These are phyloP conservation scores for Lycodopsis pacificus DNA, from an alignment of 2,797 vertebrate genomes.

Conservation along the genomic window DNA sequence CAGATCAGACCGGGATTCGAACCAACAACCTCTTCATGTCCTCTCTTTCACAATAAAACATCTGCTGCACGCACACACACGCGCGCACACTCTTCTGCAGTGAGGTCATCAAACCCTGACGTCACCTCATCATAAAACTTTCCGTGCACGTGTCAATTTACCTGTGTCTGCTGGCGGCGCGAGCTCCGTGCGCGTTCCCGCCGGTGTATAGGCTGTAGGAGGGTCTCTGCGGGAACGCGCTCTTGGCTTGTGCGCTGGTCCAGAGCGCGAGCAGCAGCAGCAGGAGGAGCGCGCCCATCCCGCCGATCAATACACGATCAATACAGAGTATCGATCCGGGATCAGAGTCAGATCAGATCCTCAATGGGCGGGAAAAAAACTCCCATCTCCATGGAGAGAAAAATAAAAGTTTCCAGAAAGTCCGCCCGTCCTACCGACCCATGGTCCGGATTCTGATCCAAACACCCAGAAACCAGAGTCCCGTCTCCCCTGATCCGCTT, in stretches of 20 bases:
- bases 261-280: slow-evolving; percentile 64
- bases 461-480: not conserved
- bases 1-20: not conserved
- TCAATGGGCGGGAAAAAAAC: slow-evolving; percentile 27
- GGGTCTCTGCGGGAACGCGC: slow-evolving; percentile 66
- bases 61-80: not conserved
- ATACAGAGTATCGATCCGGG: slow-evolving; percentile 16
- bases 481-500: not conserved
- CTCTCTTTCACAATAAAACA: slow-evolving; percentile 21
- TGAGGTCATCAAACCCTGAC: slow-evolving; percentile 20
- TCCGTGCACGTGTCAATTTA: slow-evolving; percentile 63
- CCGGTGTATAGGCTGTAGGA: slow-evolving; percentile 71
- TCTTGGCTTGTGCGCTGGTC: slow-evolving; percentile 55
- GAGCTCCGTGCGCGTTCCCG: slow-evolving; percentile 61
- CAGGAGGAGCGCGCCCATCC: slow-evolving; percentile 60
- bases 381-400: slow-evolving; percentile 47
- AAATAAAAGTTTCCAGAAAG: slow-evolving; percentile 16
- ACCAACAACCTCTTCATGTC: slow-evolving; percentile 18
- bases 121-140: slow-evolving; percentile 27
- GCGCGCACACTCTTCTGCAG: not conserved
- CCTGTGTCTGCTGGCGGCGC: slow-evolving; percentile 76
- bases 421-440: slow-evolving; percentile 21
- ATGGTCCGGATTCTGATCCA: slow-evolving; percentile 33
- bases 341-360: slow-evolving; percentile 5
- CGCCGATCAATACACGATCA: slow-evolving; percentile 46